Percentiles rank a stretch among this genome's conserved stretches.
These are phyloP conservation scores for Butorides virescens DNA, from an alignment of 2,113 vertebrate species.

Conservation along the genomic window DNA sequence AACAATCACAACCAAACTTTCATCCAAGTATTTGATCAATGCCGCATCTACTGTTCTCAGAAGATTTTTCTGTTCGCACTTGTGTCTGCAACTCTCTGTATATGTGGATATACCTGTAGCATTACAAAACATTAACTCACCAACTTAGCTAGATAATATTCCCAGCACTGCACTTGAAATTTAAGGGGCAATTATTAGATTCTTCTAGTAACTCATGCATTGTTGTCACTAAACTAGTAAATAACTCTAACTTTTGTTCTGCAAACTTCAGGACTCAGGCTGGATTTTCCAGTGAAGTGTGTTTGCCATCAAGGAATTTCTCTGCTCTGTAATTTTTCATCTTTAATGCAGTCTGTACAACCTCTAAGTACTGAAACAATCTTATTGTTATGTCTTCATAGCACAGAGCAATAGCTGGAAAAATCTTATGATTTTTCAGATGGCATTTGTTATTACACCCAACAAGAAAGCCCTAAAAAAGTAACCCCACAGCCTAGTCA, in stretches of 20 bases:
- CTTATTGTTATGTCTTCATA: neutral
- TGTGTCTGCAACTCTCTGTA: neutral
- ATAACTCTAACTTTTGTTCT: neutral
- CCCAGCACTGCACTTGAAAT: neutral
- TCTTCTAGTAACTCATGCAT: neutral
- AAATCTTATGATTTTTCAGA: neutral
- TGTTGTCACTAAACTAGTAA: neutral
- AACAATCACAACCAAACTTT: neutral
- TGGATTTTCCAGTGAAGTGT: neutral
- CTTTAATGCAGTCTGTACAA: neutral
- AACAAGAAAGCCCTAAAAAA: neutral
- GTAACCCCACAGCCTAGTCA: neutral
- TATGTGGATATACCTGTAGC: neutral
- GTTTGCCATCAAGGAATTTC: neutral
- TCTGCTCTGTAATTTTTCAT: neutral
- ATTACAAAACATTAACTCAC: neutral
- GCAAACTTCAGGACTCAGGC: neutral
- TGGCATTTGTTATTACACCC: neutral
- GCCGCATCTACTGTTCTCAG: neutral
- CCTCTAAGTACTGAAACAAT: neutral
- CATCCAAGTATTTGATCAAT: neutral
- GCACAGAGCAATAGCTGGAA: neutral
- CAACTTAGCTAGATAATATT: neutral
- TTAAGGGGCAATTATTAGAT: neutral
- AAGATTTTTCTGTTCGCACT: neutral